Percentiles rank a stretch among this genome's conserved stretches.
These are phyloP conservation scores for Sinotaia quadrata DNA, from an alignment of 2,888 invertebrate genomes.

Conservation along the genomic window DNA sequence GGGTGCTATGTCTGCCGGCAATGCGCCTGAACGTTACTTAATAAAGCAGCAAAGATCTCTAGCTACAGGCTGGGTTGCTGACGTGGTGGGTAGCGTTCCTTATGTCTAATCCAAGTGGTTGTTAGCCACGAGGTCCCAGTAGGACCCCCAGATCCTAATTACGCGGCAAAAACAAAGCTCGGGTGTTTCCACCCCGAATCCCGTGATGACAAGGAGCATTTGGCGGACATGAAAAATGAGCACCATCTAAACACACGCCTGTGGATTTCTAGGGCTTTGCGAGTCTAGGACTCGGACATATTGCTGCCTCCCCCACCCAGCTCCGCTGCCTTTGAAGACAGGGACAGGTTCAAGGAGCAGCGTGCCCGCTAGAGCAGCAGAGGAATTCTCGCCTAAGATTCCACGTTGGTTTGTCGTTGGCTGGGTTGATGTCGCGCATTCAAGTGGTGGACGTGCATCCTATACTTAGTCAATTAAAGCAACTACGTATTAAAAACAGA, in stretches of 20 bases:
- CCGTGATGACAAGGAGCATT: not conserved
- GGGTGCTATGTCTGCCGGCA: too few species aligned
- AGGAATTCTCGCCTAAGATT: constrained; percentile 14
- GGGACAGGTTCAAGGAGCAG: constrained; percentile 7
- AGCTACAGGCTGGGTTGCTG: too few species aligned
- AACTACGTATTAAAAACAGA: too few species aligned
- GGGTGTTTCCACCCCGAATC: not conserved
- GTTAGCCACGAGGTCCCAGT: too few species aligned
- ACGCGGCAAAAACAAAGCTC: not conserved
- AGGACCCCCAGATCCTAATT: not conserved
- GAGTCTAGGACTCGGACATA: too few species aligned
- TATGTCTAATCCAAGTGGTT: too few species aligned
- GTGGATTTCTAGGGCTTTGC: too few species aligned
- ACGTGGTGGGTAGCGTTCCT: too few species aligned
- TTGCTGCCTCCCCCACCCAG: constrained; percentile 5
- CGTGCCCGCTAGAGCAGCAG: constrained; percentile 2
- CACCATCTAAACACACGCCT: too few species aligned
- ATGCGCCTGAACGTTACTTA: too few species aligned
- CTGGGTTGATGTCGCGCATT: not conserved
- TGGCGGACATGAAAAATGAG: not conserved
- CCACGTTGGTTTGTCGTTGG: not conserved
- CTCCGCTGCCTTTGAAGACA: constrained; percentile 2
- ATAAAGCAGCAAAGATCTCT: too few species aligned
- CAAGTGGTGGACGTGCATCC: not conserved
- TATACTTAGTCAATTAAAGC: too few species aligned